phyloP scores from a whole-genome alignment of 2,797 vertebrate genomes.

The Selene dorsalis region DNA sequence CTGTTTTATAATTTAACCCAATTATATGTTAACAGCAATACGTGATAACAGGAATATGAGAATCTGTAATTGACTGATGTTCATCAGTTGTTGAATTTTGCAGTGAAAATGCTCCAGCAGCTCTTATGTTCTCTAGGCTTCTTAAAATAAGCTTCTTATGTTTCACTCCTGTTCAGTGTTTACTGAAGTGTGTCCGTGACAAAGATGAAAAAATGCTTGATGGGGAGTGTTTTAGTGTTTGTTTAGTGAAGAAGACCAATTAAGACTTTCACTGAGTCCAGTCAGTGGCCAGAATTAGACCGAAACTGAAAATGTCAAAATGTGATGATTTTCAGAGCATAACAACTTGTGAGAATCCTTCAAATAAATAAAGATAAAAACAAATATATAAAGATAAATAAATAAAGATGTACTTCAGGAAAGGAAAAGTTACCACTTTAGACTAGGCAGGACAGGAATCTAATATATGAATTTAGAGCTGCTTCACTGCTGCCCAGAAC shows the following conservation, averaged over 20 bases:
- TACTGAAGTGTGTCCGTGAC: conserved; percentile 19
- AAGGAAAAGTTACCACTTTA: neutral
- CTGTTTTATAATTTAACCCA: neutral
- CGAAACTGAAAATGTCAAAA: neutral
- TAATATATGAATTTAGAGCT: neutral
- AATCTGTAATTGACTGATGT: neutral
- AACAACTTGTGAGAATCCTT: conserved; percentile 6
- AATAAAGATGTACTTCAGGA: neutral
- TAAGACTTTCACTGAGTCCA: conserved; percentile 6
- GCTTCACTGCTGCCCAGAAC: neutral
- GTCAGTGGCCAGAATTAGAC: conserved; percentile 5
- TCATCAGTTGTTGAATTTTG: conserved; percentile 13
- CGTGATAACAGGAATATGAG: conserved; percentile 2
- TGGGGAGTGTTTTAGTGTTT: conserved; percentile 8
- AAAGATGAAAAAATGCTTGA: neutral
- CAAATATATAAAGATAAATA: conserved; percentile 11
- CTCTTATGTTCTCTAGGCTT: neutral
- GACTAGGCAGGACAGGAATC: neutral
- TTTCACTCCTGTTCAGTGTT: neutral
- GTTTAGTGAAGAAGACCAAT: conserved; percentile 35
- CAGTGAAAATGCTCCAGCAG: neutral
- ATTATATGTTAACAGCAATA: neutral
- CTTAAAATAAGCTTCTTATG: neutral
- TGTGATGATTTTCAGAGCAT: neutral
- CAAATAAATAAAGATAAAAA: too few species aligned